Evolutionary conservation across 2,113 vertebrate genomes (phyloP).

Genomic region (Lepus timidus): DNA sequence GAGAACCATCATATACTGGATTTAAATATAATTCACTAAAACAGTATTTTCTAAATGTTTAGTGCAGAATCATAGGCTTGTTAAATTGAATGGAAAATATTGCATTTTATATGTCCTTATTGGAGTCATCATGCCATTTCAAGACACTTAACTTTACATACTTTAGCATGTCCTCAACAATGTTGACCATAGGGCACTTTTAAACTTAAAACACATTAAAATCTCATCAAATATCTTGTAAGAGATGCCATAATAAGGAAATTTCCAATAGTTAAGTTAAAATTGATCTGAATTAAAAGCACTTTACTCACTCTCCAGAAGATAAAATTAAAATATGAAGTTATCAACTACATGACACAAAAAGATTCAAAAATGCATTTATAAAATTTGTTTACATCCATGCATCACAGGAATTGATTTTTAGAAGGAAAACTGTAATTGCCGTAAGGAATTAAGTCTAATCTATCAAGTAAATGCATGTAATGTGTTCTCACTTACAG

Average conservation of each 20-base stretch:
- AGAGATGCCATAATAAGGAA: conserved; percentile 45
- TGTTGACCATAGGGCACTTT: not conserved
- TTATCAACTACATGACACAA: conserved; percentile 88
- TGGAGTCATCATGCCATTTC: not conserved
- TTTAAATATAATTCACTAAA: conserved; percentile 10
- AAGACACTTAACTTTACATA: not conserved
- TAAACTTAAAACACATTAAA: conserved; percentile 33
- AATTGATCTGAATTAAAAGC: conserved; percentile 70
- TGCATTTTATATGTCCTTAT: not conserved
- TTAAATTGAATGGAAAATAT: not conserved
- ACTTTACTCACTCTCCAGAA: conserved; percentile 86
- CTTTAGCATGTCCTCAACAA: not conserved
- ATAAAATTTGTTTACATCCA: conserved; percentile 77
- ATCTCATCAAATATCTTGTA: not conserved
- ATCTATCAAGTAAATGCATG: conserved; percentile 55
- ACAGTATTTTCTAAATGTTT: not conserved
- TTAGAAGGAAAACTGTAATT: conserved; percentile 75
- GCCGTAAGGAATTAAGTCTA: conserved; percentile 86
- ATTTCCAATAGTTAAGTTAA: conserved; percentile 25
- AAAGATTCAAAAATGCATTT: conserved; percentile 76
- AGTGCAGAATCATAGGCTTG: not conserved
- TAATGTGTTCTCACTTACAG: conserved; percentile 93
- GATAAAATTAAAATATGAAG: conserved; percentile 82
- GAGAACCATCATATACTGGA: not conserved
- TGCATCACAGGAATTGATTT: conserved; percentile 79